Evolutionary conservation across 2,113 vertebrate species (phyloP).

Genomic region (Passer montanus): DNA sequence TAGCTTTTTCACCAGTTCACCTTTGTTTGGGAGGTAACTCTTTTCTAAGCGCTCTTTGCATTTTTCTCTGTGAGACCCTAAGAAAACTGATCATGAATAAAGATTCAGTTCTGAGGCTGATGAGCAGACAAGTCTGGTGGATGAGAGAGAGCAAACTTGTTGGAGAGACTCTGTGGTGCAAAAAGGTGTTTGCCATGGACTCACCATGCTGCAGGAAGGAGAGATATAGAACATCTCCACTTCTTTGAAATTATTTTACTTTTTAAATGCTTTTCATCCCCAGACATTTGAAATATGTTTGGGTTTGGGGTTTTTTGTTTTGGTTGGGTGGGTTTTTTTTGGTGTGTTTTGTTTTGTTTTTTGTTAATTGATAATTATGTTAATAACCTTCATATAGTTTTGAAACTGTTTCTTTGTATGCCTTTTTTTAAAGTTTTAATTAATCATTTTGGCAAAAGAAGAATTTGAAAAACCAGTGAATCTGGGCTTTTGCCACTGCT

Average conservation of each 20-base stretch:
- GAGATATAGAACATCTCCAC: background rate
- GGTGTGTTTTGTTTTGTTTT: background rate
- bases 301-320: background rate
- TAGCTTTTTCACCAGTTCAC: background rate
- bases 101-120: background rate
- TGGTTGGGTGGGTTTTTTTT: accelerated
- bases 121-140: background rate
- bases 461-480: background rate
- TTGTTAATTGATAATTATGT: background rate
- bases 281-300: background rate
- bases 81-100: background rate
- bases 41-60: background rate
- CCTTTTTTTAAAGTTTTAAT: background rate
- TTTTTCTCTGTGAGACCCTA: background rate
- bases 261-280: background rate
- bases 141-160: background rate
- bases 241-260: background rate
- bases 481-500: background rate
- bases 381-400: background rate
- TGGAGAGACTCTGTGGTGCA: background rate
- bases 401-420: background rate
- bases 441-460: background rate
- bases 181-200: background rate
- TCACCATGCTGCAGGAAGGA: background rate
- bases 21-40: background rate